These are phyloP conservation scores for Melanotaenia pygmaea DNA, from an alignment of 2,797 vertebrate genomes.

Conservation along the genomic window DNA sequence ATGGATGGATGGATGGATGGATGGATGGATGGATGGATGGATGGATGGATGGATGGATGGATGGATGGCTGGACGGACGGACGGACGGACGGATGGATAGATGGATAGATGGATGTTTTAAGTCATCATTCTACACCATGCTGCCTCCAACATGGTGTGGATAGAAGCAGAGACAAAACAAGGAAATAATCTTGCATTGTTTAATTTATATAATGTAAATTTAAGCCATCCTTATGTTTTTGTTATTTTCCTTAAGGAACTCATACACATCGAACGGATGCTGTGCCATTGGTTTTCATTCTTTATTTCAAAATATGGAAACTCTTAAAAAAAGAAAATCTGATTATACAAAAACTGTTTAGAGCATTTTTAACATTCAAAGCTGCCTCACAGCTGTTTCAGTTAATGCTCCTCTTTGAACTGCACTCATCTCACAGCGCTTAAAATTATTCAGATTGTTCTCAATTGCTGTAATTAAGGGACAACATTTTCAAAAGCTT, in stretches of 20 bases:
- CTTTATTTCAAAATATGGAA: background rate
- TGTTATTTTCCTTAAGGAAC: background rate
- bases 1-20: too few relatives aligned
- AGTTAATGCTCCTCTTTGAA: constrained; percentile 31
- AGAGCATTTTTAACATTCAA: constrained; percentile 3
- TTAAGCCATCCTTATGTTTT: background rate
- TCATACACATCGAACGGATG: background rate
- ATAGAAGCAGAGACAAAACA: background rate
- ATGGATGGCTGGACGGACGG: too few relatives aligned
- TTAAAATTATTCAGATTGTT: constrained; percentile 57
- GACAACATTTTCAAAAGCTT: constrained; percentile 41
- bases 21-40: too few relatives aligned
- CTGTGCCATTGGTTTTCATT: background rate
- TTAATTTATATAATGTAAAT: background rate
- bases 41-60: too few relatives aligned
- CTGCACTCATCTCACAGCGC: constrained; percentile 24
- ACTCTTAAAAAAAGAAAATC: background rate
- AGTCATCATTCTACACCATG: too few relatives aligned
- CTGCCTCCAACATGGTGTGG: background rate
- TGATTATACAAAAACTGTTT: background rate
- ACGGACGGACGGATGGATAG: too few relatives aligned
- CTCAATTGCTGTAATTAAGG: constrained; percentile 65
- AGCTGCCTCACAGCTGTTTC: constrained; percentile 14
- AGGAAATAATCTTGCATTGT: background rate
- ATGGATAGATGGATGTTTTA: too few relatives aligned